Conservation (phyloP, 1,140 invertebrate genomes). For the Drosophila sproati region DNA sequence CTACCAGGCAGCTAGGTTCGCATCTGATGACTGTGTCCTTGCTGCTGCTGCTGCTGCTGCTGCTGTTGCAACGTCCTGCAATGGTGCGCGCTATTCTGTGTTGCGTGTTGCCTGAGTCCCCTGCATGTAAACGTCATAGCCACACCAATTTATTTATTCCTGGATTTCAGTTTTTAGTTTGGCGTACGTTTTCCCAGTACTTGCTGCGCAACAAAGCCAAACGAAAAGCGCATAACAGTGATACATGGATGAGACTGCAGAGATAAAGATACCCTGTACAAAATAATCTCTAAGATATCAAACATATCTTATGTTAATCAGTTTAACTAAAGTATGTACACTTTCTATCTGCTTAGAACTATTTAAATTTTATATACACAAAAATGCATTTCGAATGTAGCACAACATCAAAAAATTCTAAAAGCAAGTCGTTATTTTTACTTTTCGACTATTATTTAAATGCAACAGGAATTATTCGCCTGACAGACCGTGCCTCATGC, state of each 20-base stretch:
- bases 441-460: no score
- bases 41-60: slow-evolving; percentile 14
- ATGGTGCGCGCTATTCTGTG: slow-evolving; percentile 11
- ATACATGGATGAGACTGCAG: neutral
- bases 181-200: slow-evolving; percentile 64
- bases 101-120: slow-evolving; percentile 4
- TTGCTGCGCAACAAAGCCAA: slow-evolving; percentile 28
- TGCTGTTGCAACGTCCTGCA: slow-evolving; percentile 42
- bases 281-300: neutral
- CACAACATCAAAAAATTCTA: no score
- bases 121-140: slow-evolving; percentile 76
- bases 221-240: slow-evolving; percentile 1
- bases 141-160: slow-evolving; percentile 82
- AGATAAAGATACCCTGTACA: slow-evolving; percentile 9
- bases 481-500: neutral
- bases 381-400: no score
- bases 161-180: slow-evolving; percentile 81
- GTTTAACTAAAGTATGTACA: neutral
- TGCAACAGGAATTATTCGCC: neutral
- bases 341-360: no score
- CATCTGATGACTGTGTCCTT: slow-evolving; percentile 49
- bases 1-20: slow-evolving; percentile 12
- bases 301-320: neutral
- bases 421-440: no score
- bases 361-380: no score